Conservation (phyloP, 2,888 invertebrate species). For the Ellobium chinense region DNA sequence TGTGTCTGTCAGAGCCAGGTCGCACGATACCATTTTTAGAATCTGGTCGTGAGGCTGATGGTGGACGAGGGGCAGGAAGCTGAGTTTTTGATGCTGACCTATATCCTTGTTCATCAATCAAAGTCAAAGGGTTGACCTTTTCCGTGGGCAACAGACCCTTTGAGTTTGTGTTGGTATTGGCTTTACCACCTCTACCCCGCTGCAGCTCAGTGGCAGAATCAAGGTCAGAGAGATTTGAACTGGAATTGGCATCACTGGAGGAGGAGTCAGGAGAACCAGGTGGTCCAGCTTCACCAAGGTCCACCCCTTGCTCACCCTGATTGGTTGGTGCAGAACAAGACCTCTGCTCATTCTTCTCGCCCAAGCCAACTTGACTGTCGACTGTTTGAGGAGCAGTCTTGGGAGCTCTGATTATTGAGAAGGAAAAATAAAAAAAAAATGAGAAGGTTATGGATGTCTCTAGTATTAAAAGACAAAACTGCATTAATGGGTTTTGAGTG, state of each 20-base stretch:
- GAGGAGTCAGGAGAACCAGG: constrained; percentile 70
- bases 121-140: constrained; percentile 66
- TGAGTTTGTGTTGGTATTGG: constrained; percentile 44
- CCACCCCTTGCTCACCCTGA: constrained; percentile 40
- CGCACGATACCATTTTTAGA: constrained; percentile 53
- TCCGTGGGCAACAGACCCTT: constrained; percentile 64
- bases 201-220: constrained; percentile 69
- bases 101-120: constrained; percentile 61
- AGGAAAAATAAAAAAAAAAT: too few species aligned
- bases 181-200: constrained; percentile 31
- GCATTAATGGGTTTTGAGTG: too few species aligned
- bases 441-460: too few species aligned
- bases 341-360: constrained; percentile 51
- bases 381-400: constrained; percentile 70
- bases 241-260: constrained; percentile 57
- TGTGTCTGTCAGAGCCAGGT: constrained; percentile 72
- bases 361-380: constrained; percentile 61
- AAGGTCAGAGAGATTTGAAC: constrained; percentile 67
- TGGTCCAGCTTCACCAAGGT: background rate
- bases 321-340: constrained; percentile 69
- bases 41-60: constrained; percentile 57
- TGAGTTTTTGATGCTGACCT: constrained; percentile 29
- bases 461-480: too few species aligned
- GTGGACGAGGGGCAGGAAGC: constrained; percentile 55
- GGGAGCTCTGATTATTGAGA: constrained; percentile 64